Evolutionary conservation across 2,113 vertebrate genomes (phyloP).

Genomic region (Cyrtonyx montezumae): DNA sequence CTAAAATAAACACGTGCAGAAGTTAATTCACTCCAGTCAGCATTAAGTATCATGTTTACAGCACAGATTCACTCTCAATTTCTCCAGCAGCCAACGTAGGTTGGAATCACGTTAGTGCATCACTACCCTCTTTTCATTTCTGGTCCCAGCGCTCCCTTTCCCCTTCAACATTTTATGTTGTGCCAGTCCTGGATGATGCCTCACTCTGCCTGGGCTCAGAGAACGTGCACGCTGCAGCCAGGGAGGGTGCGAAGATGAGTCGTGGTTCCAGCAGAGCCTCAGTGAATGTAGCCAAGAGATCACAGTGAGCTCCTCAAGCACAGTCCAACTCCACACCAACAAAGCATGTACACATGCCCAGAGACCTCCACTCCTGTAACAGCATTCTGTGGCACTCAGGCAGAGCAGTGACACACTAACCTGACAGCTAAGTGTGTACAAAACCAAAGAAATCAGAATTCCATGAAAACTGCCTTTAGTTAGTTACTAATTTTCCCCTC

Average conservation of each 20-base stretch:
- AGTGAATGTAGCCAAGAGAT: background rate
- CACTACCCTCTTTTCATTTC: accelerated
- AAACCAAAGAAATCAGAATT: background rate
- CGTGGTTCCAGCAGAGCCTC: background rate
- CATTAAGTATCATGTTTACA: background rate
- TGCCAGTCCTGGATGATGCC: accelerated
- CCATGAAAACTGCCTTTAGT: background rate
- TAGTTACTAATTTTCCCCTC: background rate
- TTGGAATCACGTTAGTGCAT: accelerated
- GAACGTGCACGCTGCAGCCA: background rate
- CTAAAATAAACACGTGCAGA: background rate
- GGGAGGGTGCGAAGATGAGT: background rate
- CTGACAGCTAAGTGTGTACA: background rate
- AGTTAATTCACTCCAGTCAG: background rate
- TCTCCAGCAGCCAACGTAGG: background rate
- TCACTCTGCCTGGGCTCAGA: background rate
- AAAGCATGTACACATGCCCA: accelerated
- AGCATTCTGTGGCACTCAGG: background rate
- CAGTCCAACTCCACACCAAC: background rate
- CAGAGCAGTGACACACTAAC: background rate
- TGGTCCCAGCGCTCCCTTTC: background rate
- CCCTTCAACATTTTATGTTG: background rate
- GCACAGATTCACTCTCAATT: background rate
- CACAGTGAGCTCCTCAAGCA: accelerated
- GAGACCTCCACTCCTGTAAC: accelerated